Base-by-base conservation (phyloP, 2,888 invertebrate species). In the Luperina nickerlii region DNA sequence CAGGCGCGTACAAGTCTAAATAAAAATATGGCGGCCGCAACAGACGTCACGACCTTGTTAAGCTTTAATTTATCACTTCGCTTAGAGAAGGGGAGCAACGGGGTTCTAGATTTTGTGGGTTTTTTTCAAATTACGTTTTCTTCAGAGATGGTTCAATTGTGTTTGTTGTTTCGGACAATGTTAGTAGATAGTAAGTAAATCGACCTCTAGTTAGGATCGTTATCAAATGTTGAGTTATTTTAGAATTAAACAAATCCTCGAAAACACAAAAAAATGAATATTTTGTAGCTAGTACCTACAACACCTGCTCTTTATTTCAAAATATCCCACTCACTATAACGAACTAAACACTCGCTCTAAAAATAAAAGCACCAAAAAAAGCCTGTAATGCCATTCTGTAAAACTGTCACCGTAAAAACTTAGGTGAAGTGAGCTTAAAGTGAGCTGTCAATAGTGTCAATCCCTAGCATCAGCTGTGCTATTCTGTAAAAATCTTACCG, bases 21-120 rank as follows among this genome's bases (percentile, higher is more conserved):
- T 88, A 88, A 88, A 88, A 91, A 89, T 87, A 90, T 78, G 83
- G 82, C 86, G 78, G 71, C 82, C 85, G 76, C 76, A 83, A 74
- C 88, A 87, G 85, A 90, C 87, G 91, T 91, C 92, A 88, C 78
- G 82, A 79, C 69, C 90, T 88, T 75, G 72, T 87, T 91, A 87
- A 91, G 92, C 88, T 90, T 91, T 91, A 91, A 91, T 91, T 91
- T 91, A 91, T 91, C 91, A 91, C 89, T 81, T 79, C 80, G 74
- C 81, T 79, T 83, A 79, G 45, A 65, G 76, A 87, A 86, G 72
- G 68, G 78, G 71, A 76, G 68, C 83, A 65, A 60, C 66, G 24
- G 18, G 1, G 74, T 79, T 82, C 13, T 20, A 42, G 65, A 71
- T 80, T 78, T 65, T 38, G 70, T 54, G 18, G 20, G 38, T 24